Evolutionary conservation across 2,888 invertebrate species (phyloP).

Genomic region (Dendrolimus pini): DNA sequence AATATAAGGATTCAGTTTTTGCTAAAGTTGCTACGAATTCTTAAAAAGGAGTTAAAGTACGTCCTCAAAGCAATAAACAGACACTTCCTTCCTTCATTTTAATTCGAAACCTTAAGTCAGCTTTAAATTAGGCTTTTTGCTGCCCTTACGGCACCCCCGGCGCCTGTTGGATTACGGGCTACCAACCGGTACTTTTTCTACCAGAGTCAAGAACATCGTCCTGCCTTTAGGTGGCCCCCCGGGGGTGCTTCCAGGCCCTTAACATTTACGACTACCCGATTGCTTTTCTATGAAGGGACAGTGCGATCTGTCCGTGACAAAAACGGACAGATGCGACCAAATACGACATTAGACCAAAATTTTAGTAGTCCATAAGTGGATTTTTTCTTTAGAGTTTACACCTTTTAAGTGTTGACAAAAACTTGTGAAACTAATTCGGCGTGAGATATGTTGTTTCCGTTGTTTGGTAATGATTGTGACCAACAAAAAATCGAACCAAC

Average conservation of each 20-base stretch:
- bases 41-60: too few species aligned
- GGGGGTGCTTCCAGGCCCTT: conserved; percentile 76
- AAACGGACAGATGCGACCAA: conserved; percentile 57
- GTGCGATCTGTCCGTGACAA: conserved; percentile 51
- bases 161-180: conserved; percentile 63
- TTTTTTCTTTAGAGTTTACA: conserved; percentile 24
- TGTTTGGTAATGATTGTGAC: not conserved
- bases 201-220: conserved; percentile 67
- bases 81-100: conserved; percentile 58
- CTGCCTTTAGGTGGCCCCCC: conserved; percentile 72
- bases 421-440: conserved; percentile 11
- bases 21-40: too few species aligned
- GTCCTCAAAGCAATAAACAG: not conserved
- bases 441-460: not conserved
- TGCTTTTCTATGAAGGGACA: conserved; percentile 77
- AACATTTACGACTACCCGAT: conserved; percentile 81
- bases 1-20: too few species aligned
- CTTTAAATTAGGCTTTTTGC: conserved; percentile 75
- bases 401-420: conserved; percentile 26
- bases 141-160: conserved; percentile 65
- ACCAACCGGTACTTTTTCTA: conserved; percentile 64
- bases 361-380: conserved; percentile 26
- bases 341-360: conserved; percentile 48
- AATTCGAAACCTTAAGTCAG: conserved; percentile 74
- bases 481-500: not conserved